Evolutionary conservation across 2,888 invertebrate genomes (phyloP).

Genomic region (Ormyrus pomaceus): DNA sequence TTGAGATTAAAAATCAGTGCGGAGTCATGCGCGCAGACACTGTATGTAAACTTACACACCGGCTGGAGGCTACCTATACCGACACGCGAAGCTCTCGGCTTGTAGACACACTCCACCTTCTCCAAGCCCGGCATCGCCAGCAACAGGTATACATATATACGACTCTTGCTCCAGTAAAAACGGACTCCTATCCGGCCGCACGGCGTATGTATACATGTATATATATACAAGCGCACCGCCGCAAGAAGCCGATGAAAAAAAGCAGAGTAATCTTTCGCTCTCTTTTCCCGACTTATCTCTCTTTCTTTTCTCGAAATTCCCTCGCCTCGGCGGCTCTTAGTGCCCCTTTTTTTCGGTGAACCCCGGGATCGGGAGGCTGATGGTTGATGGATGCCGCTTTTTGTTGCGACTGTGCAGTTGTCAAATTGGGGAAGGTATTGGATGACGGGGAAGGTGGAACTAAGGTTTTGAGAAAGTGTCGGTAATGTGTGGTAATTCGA

Average conservation of each 20-base stretch:
- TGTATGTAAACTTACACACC: not conserved
- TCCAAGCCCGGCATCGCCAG: conserved; percentile 6
- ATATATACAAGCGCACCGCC: conserved; percentile 4
- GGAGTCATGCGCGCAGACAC: conserved; percentile 35
- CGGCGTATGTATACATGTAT: conserved; percentile 5
- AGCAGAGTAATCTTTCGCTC: conserved; percentile 32
- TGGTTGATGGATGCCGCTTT: too few species aligned
- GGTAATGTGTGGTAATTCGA: too few species aligned
- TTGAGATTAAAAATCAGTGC: conserved; percentile 24
- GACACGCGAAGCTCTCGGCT: not conserved
- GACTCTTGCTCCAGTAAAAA: conserved; percentile 36
- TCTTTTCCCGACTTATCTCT: not conserved
- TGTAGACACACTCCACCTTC: not conserved
- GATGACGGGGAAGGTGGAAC: too few species aligned
- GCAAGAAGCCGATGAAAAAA: conserved; percentile 26
- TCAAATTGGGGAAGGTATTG: too few species aligned
- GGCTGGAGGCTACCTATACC: not conserved
- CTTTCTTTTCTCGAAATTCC: conserved; percentile 19
- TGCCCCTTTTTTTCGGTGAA: not conserved
- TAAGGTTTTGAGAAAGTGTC: too few species aligned
- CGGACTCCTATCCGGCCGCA: conserved; percentile 18
- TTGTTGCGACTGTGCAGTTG: too few species aligned
- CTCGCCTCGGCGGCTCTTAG: not conserved
- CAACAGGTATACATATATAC: conserved; percentile 33
- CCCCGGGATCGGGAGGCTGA: too few species aligned